Percentiles rank a stretch among this genome's conserved stretches.
Conservation (phyloP, 2,113 vertebrate species). For the Rhinogobius similis region DNA sequence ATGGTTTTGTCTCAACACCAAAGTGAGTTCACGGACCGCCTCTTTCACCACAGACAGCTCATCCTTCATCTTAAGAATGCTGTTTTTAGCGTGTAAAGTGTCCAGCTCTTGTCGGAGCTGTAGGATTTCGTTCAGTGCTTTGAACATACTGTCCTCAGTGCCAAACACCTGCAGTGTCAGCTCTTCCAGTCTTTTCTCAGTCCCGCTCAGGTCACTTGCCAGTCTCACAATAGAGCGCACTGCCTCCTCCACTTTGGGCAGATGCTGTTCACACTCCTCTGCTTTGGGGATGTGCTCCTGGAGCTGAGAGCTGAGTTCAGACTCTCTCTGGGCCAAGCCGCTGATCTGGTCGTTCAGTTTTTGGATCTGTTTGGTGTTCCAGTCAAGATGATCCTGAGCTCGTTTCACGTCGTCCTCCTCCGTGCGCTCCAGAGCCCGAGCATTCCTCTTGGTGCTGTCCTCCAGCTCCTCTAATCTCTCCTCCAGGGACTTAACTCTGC, state of each 20-base stretch:
- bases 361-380: slow-evolving; percentile 75
- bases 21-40: slow-evolving; percentile 64
- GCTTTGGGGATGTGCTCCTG: slow-evolving; percentile 77
- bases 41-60: slow-evolving; percentile 73
- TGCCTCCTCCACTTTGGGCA: slow-evolving; percentile 85
- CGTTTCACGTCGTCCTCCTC: slow-evolving; percentile 84
- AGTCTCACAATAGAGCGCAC: slow-evolving; percentile 85
- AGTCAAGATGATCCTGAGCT: slow-evolving; percentile 78
- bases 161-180: slow-evolving; percentile 81
- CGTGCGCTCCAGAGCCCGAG: slow-evolving; percentile 83
- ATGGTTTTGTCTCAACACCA: slow-evolving; percentile 55
- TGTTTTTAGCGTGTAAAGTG: slow-evolving; percentile 77
- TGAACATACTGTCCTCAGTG: slow-evolving; percentile 86
- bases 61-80: slow-evolving; percentile 75
- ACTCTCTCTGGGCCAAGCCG: slow-evolving; percentile 68
- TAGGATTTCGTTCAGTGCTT: slow-evolving; percentile 78
- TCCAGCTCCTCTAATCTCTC: slow-evolving; percentile 87
- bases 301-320: slow-evolving; percentile 76
- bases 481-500: slow-evolving; percentile 75
- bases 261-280: slow-evolving; percentile 80
- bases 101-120: slow-evolving; percentile 81
- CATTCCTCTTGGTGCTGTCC: slow-evolving; percentile 87
- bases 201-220: slow-evolving; percentile 78
- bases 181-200: slow-evolving; percentile 83
- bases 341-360: slow-evolving; percentile 78